Base-by-base conservation (phyloP, 2,888 invertebrate genomes). In the Saturnia japonica region DNA sequence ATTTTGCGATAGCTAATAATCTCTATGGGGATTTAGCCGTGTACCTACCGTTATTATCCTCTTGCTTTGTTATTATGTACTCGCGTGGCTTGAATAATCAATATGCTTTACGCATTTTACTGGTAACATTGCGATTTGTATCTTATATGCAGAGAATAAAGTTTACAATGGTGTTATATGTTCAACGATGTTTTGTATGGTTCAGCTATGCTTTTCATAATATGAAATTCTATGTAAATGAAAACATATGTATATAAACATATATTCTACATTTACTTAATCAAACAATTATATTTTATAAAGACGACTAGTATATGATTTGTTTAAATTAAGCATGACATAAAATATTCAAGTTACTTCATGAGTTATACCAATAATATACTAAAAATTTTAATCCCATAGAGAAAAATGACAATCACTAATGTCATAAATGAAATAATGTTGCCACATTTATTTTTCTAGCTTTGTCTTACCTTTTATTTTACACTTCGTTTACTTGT, bases 1-100 rank as follows among this genome's bases (percentile, higher is more conserved):
- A 47, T 70, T 67, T 67, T 19, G 43, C 25, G 67, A 67, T 70
- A 70, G 19, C 54, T 54, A 34, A 40, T 64, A 47, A 70, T 70
- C 70, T 42, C 51, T 34, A 51, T n/a, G n/a, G 28, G 51, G 34
- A 69, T 47, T 69, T 60, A 28, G 60, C 43, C 60, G 12, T n/a
- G n/a, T 45, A 28, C 28, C 43, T 47, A 47, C 62, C 9, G 28
- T 45, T 28, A 69, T 62, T 34, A 64, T 69, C 47, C 47, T 16
- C 64, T 42, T 14, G 12, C 66, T 60, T 60, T 22, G 66, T 42
- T 70, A 42, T 51, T 54, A 70, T 40, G 25, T 51, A 40, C 42
- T 40, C 34, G 47, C 34, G 51, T 22, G 25, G 40, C 51, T 47
- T 34, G 40, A 70, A 66, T 54, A 66, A 70, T 70, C 51, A 66